Percentiles rank a stretch among this genome's conserved stretches.
Conservation (phyloP, 1,140 invertebrate genomes). For the Chrysopa pallens region DNA sequence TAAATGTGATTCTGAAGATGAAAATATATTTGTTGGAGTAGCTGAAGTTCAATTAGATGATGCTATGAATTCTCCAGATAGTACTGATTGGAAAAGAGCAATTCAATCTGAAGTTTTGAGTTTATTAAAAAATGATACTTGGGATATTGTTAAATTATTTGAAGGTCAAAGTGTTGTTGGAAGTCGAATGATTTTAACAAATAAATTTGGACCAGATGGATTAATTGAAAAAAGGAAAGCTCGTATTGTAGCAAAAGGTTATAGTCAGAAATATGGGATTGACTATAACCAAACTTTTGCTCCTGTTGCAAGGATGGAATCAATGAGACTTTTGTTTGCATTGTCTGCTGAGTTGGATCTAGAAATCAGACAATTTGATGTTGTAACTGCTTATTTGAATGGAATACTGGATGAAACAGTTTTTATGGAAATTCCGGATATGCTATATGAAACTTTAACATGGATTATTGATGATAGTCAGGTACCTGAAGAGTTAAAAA, state of each 20-base stretch:
- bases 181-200: slow-evolving; percentile 20
- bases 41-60: no score
- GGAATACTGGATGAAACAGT: slow-evolving; percentile 9
- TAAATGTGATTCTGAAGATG: no score
- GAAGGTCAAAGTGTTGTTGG: slow-evolving; percentile 12
- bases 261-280: slow-evolving; percentile 16
- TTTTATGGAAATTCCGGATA: slow-evolving; percentile 7
- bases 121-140: slow-evolving; percentile 13
- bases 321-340: slow-evolving; percentile 4
- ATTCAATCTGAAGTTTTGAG: no score
- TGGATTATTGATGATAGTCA: background rate
- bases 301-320: slow-evolving; percentile 12
- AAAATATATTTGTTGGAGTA: no score
- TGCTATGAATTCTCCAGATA: no score
- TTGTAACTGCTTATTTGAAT: slow-evolving; percentile 9
- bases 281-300: slow-evolving; percentile 20
- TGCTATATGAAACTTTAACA: background rate
- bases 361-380: slow-evolving; percentile 8
- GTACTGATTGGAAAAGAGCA: no score
- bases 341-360: slow-evolving; percentile 4
- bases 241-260: slow-evolving; percentile 24
- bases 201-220: slow-evolving; percentile 15
- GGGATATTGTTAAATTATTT: slow-evolving; percentile 14
- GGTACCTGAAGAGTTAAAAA: no score
- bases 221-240: slow-evolving; percentile 18